Percentiles rank a stretch among this genome's conserved stretches.
Conservation (phyloP, 2,888 invertebrate genomes). For the Netelia virgata region DNA sequence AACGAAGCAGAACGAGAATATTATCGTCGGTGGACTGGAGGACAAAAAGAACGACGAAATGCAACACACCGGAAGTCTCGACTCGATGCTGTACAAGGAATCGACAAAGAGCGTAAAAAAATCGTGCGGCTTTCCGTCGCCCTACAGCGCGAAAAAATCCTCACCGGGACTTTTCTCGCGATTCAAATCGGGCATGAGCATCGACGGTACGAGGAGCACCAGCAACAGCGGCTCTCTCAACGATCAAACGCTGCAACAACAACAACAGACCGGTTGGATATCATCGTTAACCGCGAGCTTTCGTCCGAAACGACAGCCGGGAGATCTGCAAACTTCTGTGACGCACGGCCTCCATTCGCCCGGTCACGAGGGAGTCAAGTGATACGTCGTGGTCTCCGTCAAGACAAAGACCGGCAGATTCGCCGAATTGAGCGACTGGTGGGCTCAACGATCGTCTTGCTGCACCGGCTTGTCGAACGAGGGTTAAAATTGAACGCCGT, state of each 20-base stretch:
- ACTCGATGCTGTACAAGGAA: conserved; percentile 83
- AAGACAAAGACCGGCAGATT: conserved; percentile 75
- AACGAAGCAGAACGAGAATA: conserved; percentile 79
- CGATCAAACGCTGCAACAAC: conserved; percentile 76
- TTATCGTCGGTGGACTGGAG: conserved; percentile 77
- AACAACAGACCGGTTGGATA: conserved; percentile 82
- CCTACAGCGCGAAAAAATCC: conserved; percentile 79
- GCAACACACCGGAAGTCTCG: conserved; percentile 81
- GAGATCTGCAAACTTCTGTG: conserved; percentile 70
- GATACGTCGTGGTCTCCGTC: conserved; percentile 78
- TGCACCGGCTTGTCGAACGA: conserved; percentile 76
- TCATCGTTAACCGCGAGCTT: conserved; percentile 83
- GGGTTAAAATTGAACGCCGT: conserved; percentile 49
- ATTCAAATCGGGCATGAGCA: conserved; percentile 83
- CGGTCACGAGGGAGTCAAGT: conserved; percentile 82
- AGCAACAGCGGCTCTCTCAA: conserved; percentile 82
- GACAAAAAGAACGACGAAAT: conserved; percentile 79
- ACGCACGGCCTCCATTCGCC: conserved; percentile 78
- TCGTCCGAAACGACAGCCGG: conserved; percentile 79
- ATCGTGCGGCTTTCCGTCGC: conserved; percentile 74
- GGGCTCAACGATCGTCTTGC: conserved; percentile 79
- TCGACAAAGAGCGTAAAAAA: conserved; percentile 75
- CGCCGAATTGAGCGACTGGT: conserved; percentile 77
- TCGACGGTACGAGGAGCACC: conserved; percentile 80
- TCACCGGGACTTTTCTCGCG: conserved; percentile 81